Conservation (phyloP, 2,797 vertebrate genomes). For the Dermochelys coriacea region DNA sequence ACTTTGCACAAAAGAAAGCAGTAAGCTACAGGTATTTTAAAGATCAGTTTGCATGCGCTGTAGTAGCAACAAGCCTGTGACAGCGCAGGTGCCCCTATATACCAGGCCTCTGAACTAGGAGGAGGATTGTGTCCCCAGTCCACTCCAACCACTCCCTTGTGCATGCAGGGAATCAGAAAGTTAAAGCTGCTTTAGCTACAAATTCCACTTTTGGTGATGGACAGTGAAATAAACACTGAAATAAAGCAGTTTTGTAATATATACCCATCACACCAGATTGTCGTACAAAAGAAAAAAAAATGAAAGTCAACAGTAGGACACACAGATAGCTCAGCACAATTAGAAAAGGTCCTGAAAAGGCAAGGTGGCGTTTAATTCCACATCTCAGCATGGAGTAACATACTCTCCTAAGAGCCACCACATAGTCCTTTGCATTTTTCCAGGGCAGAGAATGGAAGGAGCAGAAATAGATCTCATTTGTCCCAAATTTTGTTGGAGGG, state of each 20-base stretch:
- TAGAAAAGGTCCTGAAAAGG: neutral
- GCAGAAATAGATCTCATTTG: neutral
- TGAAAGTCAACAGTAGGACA: neutral
- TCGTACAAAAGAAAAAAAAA: neutral
- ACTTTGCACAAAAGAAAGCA: neutral
- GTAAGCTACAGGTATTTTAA: neutral
- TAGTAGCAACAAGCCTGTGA: neutral
- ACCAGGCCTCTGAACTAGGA: neutral
- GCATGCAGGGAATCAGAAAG: neutral
- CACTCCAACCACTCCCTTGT: neutral
- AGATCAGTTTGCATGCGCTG: neutral
- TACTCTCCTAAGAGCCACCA: neutral
- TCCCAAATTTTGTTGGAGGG: neutral
- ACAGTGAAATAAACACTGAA: neutral
- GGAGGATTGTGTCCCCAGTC: neutral
- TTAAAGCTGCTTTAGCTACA: neutral
- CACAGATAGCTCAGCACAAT: neutral
- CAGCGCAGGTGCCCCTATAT: neutral
- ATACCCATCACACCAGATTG: neutral
- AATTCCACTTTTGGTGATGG: rapidly evolving
- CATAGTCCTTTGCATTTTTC: neutral
- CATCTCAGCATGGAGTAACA: neutral
- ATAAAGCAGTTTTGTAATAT: neutral
- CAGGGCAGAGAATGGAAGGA: neutral
- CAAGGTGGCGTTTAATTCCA: neutral